Percentiles rank a stretch among this genome's conserved stretches.
Evolutionary conservation across 1,140 invertebrate genomes (phyloP).

Genomic region (Drosophila sechellia): DNA sequence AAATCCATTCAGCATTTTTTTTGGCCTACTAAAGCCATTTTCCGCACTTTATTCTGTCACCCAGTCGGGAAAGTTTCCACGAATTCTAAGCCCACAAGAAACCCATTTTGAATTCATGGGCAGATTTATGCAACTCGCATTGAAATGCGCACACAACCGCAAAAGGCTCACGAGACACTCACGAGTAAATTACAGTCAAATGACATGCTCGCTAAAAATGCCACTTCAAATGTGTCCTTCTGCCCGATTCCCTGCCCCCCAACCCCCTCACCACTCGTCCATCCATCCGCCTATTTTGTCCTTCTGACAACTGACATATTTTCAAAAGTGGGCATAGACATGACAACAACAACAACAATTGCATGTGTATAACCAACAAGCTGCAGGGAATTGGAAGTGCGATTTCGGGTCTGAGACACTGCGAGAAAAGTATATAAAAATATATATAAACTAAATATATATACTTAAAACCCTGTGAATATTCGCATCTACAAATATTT

Average conservation of each 20-base stretch:
- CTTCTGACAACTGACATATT: conserved; percentile 75
- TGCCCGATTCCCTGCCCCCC: background rate
- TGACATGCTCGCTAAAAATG: conserved; percentile 79
- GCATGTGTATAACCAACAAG: conserved; percentile 50
- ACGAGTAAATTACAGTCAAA: conserved; percentile 78
- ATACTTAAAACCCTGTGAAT: too few species aligned
- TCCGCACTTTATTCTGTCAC: conserved; percentile 10
- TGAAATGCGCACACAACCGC: conserved; percentile 39
- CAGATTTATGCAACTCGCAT: conserved; percentile 69
- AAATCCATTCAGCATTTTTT: background rate
- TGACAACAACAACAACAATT: conserved; percentile 72
- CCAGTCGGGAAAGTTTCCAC: conserved; percentile 16
- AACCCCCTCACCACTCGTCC: background rate
- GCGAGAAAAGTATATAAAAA: too few species aligned
- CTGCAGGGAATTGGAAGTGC: conserved; percentile 36
- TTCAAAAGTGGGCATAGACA: conserved; percentile 79
- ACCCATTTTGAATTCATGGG: conserved; percentile 49
- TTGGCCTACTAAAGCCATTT: conserved; percentile 39
- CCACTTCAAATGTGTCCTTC: conserved; percentile 63
- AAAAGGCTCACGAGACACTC: conserved; percentile 41
- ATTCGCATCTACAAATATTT: too few species aligned
- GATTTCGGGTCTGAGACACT: conserved; percentile 27
- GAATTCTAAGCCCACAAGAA: conserved; percentile 27
- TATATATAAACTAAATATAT: background rate
- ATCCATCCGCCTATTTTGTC: background rate